These are phyloP conservation scores for Asobara japonica DNA, from an alignment of 1,140 invertebrate genomes.

Conservation along the genomic window DNA sequence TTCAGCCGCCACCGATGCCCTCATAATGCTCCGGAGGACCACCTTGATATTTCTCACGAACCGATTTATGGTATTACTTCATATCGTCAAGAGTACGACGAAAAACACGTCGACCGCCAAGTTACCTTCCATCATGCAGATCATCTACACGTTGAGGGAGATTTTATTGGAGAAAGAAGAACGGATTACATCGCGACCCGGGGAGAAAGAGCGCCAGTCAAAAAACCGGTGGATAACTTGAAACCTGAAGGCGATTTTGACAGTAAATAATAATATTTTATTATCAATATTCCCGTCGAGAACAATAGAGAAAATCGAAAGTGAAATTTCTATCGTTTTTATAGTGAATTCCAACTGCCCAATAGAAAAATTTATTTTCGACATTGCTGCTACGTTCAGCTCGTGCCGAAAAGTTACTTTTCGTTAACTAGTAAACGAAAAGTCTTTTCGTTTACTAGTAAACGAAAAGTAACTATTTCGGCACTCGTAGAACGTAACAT, in stretches of 20 bases:
- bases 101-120: conserved; percentile 70
- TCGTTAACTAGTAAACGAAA: too few species aligned
- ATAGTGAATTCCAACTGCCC: too few species aligned
- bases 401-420: too few species aligned
- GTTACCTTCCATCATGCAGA: conserved; percentile 61
- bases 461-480: too few species aligned
- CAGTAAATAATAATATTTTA: conserved; percentile 35
- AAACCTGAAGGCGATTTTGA: conserved; percentile 65
- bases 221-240: conserved; percentile 63
- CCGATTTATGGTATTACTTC: conserved; percentile 69
- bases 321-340: too few species aligned
- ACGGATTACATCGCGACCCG: conserved; percentile 57
- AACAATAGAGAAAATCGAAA: too few species aligned
- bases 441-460: too few species aligned
- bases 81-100: conserved; percentile 74
- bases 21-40: conserved; percentile 71
- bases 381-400: too few species aligned
- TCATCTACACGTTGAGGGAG: conserved; percentile 69
- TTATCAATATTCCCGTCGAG: too few species aligned
- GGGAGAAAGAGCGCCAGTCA: conserved; percentile 62
- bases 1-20: conserved; percentile 72
- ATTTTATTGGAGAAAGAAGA: conserved; percentile 65
- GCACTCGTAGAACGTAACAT: too few species aligned
- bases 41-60: conserved; percentile 68
- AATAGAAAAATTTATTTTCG: too few species aligned